Evolutionary conservation across 2,113 vertebrate genomes (phyloP).

Genomic region (Cervus canadensis): DNA sequence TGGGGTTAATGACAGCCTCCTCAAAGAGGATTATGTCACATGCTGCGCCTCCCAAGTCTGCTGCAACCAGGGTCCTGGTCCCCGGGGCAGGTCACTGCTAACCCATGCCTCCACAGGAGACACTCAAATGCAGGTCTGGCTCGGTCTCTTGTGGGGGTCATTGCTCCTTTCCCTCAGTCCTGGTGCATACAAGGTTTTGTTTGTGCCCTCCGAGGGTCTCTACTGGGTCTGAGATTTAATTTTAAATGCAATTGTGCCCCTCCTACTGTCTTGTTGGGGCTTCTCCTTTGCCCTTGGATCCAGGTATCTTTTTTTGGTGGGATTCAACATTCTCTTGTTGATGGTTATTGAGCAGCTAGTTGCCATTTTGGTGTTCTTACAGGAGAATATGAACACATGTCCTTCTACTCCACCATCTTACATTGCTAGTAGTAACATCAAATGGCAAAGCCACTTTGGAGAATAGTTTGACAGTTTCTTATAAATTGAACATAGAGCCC

Average conservation of each 20-base stretch:
- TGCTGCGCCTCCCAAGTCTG: neutral
- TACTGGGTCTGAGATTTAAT: neutral
- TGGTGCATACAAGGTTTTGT: neutral
- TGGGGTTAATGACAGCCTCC: neutral
- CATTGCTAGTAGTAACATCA: neutral
- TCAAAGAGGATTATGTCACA: neutral
- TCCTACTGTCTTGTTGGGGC: neutral
- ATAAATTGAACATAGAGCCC: neutral
- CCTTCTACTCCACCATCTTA: neutral
- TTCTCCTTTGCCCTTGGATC: neutral
- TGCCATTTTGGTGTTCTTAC: neutral
- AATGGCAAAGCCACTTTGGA: neutral
- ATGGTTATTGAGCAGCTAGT: neutral
- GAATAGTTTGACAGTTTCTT: neutral
- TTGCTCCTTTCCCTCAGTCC: neutral
- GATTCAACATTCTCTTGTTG: neutral
- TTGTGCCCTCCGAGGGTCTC: rapidly evolving
- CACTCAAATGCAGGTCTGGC: neutral
- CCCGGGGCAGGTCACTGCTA: neutral
- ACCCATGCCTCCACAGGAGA: neutral
- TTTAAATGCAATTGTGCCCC: neutral
- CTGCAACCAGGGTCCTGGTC: neutral
- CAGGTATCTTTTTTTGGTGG: neutral
- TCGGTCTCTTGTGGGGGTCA: neutral
- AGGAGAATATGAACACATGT: neutral